Base-by-base conservation (phyloP, 1,140 invertebrate genomes). In the Babylonia areolata region DNA sequence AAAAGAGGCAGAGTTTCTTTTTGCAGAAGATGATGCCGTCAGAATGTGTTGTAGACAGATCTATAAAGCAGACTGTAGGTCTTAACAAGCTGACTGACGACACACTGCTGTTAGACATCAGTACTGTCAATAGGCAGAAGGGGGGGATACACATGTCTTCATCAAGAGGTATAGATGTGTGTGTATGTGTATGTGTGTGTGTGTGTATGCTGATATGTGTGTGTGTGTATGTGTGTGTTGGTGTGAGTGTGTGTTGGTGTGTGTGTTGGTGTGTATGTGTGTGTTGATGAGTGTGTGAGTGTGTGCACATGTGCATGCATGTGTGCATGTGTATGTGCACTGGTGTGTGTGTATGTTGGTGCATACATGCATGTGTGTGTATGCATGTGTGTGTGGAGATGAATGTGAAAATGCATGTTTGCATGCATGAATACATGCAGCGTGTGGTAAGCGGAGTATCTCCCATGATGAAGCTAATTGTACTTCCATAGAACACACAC, bases 181-280 rank as follows among this genome's bases (percentile, higher is more conserved):
- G 35, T 28, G 35, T 9, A 20, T 37, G 28, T 37, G 35, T n/a
- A 31, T 35, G 71, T 37, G 31, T 35, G 71, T 35, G 71, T 73
- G 71, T 73, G 71, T 73, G 9, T 35, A 31, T 35, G 31, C 28
- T 6, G 33, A 31, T 37, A 31, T 73, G 31, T 73, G 71, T 37
- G 71, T 35, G 31, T 37, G 20, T 35, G 31, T 73, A 31, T 73
- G 71, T 35, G n/a, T 37, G 71, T 11, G 31, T 35, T 6, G 5
- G 71, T 37, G 71, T 73, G 71, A 35, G 71, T 73, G 33, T 73
- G 71, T 73, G 71, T 37, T n/a, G 9, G 71, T 73, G 71, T 37
- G 71, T 69, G 64, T 69, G 64, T 69, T 12, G 15, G 64, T 69
- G 64, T 69, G 64, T 69, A 23, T 69, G 64, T 69, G 64, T 69